Percentiles rank a stretch among this genome's conserved stretches.
These are phyloP conservation scores for Ephialtes manifestator DNA, from an alignment of 2,888 invertebrate genomes.

Conservation along the genomic window DNA sequence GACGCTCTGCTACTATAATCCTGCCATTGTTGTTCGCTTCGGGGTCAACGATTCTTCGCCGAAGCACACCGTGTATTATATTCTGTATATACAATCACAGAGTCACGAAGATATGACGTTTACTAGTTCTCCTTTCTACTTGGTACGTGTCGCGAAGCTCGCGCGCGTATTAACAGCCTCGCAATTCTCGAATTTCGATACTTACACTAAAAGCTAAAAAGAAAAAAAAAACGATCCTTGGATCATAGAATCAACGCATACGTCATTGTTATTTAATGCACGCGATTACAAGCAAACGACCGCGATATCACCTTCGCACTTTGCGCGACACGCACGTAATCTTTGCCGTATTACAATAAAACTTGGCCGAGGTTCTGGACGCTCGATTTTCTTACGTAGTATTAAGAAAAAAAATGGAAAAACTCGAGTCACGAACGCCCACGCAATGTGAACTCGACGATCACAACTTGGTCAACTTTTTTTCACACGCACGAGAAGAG, in stretches of 20 bases:
- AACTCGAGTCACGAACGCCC: slow-evolving; percentile 22
- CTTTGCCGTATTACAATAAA: neutral
- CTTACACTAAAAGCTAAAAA: neutral
- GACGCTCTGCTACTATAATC: slow-evolving; percentile 59
- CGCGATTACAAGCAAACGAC: neutral
- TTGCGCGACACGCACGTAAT: slow-evolving; percentile 17
- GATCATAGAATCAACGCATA: neutral
- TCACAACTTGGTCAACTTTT: neutral
- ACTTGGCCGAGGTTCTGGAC: neutral
- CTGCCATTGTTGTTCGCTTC: slow-evolving; percentile 67
- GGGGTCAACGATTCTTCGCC: slow-evolving; percentile 68
- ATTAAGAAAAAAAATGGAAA: neutral
- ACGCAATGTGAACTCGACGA: slow-evolving; percentile 37
- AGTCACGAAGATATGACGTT: slow-evolving; percentile 52
- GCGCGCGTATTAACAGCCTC: slow-evolving; percentile 21
- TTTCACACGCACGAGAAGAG: slow-evolving; percentile 13
- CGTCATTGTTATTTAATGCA: slow-evolving; percentile 50
- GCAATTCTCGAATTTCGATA: neutral
- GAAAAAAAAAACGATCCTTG: too few species aligned
- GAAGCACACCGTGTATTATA: slow-evolving; percentile 38
- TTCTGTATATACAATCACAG: slow-evolving; percentile 22
- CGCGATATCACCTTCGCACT: slow-evolving; percentile 3
- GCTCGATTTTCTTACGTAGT: neutral
- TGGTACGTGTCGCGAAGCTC: slow-evolving; percentile 15
- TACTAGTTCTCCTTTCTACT: slow-evolving; percentile 9